Evolutionary conservation across 1,140 invertebrate species (phyloP), one percentile per base, ranked within the genome.

Genomic region (Coelopa frigida): DNA sequence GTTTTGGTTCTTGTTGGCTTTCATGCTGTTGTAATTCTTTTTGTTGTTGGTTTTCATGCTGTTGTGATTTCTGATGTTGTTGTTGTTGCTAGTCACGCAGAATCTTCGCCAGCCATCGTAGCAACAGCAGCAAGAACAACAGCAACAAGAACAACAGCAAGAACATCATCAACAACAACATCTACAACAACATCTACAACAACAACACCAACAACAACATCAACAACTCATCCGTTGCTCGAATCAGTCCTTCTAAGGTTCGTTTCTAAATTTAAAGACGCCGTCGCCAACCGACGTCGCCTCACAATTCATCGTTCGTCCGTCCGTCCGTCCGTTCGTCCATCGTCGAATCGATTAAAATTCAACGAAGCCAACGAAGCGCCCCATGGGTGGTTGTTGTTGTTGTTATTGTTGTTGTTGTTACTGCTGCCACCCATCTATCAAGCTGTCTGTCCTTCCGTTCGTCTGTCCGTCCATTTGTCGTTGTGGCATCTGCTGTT

Each of bases 211-310:
- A 14, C 22, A 36, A 26, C 22, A n/a, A 15, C 44, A 26, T 11
- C 26, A 36, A 6, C n/a, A 45, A 22, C 23, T 17, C 12, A 3
- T 5, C 22, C 27, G 21, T 17, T 12, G 29, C 20, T 3, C 17
- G 42, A 21, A 49, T 43, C 62, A 54, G 54, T 66, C 62, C 62
- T 66, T 66, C 62, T 66, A 66, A 57, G 62, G 62, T 66, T 64
- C 59, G 62, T 65, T 65, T 59, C 62, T 66, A 66, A n/a, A n/a
- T 86, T 89, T 75, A 76, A 84, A 70, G n/a, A n/a, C 10, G 37
- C 37, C 23, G 10, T 15, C 3, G 26, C n/a, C n/a, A n/a, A n/a
- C n/a, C n/a, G n/a, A n/a, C n/a, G n/a, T n/a, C n/a, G n/a, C n/a
- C n/a, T n/a, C n/a, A n/a, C n/a, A n/a, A n/a, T n/a, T n/a, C n/a